Evolutionary conservation across 2,113 vertebrate species (phyloP).

Genomic region (Silurus meridionalis): DNA sequence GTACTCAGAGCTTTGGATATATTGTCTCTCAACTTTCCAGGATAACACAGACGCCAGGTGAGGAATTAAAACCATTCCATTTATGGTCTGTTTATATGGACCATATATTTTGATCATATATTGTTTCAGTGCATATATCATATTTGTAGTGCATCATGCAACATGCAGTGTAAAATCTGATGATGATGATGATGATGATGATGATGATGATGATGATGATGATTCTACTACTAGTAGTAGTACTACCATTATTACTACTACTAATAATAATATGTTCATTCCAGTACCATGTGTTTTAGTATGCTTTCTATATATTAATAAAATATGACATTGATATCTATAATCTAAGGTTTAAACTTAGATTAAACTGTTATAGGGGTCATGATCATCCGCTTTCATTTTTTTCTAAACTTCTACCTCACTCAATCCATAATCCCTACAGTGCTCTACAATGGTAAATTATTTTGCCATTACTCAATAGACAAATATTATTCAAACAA

Average conservation of each 20-base stretch:
- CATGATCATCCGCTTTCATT: conserved; percentile 12
- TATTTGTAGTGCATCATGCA: not conserved
- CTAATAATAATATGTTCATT: not conserved
- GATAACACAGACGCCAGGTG: not conserved
- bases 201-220: too few species aligned
- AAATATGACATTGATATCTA: not conserved
- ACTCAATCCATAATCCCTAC: conserved; percentile 33
- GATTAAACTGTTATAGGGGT: not conserved
- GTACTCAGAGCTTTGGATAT: conserved; percentile 8
- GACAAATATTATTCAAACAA: conserved; percentile 31
- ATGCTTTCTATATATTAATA: not conserved
- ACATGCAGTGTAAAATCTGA: not conserved
- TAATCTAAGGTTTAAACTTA: not conserved
- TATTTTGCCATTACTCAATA: not conserved
- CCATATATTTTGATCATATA: too few species aligned
- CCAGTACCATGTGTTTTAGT: not conserved
- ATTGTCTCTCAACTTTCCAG: not conserved
- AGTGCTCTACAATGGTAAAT: conserved; percentile 5
- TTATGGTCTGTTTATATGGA: not conserved
- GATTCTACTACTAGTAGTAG: too few species aligned
- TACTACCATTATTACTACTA: too few species aligned
- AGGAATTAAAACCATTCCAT: not conserved
- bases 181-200: not conserved
- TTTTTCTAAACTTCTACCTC: not conserved
- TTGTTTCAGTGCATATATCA: not conserved